Evolutionary conservation across 1,140 invertebrate species (phyloP).

Genomic region (Calycopis cecrops): DNA sequence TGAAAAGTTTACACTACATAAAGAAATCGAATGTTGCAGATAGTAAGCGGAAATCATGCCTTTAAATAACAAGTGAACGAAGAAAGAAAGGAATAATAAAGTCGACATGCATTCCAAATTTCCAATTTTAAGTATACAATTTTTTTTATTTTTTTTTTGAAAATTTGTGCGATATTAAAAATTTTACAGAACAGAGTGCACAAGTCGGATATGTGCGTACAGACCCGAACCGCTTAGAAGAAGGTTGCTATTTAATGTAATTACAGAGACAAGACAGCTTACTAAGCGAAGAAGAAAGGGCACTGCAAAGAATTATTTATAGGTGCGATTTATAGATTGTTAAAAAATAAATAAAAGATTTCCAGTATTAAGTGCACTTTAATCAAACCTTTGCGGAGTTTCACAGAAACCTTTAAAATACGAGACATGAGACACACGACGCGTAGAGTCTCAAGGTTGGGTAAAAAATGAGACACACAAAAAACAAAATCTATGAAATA

Average conservation of each 20-base stretch:
- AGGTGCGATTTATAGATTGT: constrained; percentile 23
- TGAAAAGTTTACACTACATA: constrained; percentile 29
- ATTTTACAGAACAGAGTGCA: constrained; percentile 36
- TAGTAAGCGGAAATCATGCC: constrained; percentile 30
- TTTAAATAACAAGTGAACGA: constrained; percentile 25
- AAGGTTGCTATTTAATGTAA: constrained; percentile 22
- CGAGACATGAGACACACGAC: constrained; percentile 59
- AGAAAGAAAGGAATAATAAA: constrained; percentile 24
- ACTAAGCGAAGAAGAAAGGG: constrained; percentile 34
- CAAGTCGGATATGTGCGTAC: constrained; percentile 38
- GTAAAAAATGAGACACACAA: constrained; percentile 63
- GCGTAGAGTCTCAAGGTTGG: constrained; percentile 60
- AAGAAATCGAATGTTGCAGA: constrained; percentile 25
- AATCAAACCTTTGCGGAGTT: constrained; percentile 65
- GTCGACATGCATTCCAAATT: constrained; percentile 27
- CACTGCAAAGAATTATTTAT: constrained; percentile 12
- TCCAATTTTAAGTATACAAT: constrained; percentile 16
- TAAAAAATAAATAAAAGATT: constrained; percentile 43
- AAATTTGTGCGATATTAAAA: constrained; percentile 29
- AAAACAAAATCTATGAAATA: constrained; percentile 57
- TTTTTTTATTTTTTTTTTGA: constrained; percentile 16
- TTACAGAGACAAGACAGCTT: constrained; percentile 23
- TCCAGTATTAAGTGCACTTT: constrained; percentile 50
- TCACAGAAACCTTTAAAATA: constrained; percentile 56
- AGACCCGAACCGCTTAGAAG: constrained; percentile 30